These are phyloP conservation scores for Corythornis leucogaster DNA, from an alignment of 2,797 vertebrate genomes.

Conservation along the genomic window DNA sequence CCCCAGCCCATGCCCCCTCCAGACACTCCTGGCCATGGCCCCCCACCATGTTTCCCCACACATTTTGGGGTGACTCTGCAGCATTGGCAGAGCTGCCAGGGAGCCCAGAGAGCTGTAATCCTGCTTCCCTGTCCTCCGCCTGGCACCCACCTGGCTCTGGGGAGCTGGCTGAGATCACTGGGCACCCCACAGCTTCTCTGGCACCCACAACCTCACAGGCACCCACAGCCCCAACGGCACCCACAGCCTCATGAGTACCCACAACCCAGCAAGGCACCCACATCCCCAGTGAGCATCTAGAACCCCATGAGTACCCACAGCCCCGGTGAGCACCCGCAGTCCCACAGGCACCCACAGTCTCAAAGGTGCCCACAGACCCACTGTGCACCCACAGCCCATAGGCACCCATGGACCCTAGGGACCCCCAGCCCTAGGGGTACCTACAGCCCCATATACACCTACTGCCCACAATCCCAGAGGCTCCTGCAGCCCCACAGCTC, in stretches of 20 bases:
- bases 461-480: no score
- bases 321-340: not conserved
- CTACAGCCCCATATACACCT: not conserved
- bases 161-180: rapidly evolving
- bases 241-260: not conserved
- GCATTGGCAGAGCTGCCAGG: not conserved
- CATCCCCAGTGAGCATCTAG: not conserved
- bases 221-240: not conserved
- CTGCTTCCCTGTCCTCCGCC: not conserved
- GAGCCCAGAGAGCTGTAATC: rapidly evolving
- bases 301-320: not conserved
- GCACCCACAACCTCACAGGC: not conserved
- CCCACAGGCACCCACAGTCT: not conserved
- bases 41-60: not conserved
- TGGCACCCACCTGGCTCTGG: not conserved
- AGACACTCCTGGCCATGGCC: not conserved
- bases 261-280: not conserved
- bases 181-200: not conserved
- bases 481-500: not conserved
- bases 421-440: not conserved
- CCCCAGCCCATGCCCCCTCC: rapidly evolving
- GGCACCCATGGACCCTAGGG: not conserved
- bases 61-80: not conserved
- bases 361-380: not conserved
- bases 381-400: not conserved